Evolutionary conservation across 2,797 vertebrate genomes (phyloP).

Genomic region (Agapornis canus): DNA sequence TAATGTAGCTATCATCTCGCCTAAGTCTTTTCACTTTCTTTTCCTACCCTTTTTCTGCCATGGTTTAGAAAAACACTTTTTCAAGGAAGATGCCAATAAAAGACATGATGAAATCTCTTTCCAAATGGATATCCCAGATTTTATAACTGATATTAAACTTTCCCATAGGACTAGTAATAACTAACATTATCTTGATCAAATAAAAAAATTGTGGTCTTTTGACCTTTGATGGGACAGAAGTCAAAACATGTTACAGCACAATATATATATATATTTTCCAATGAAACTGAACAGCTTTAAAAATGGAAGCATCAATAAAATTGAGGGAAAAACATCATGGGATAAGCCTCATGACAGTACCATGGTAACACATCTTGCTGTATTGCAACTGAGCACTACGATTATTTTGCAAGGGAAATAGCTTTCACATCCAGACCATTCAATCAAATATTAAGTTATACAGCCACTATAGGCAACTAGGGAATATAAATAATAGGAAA

Average conservation of each 20-base stretch:
- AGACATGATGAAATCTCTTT: background rate
- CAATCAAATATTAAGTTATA: slow-evolving; percentile 23
- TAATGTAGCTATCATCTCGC: background rate
- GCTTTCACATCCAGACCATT: background rate
- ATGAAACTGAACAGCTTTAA: background rate
- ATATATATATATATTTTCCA: background rate
- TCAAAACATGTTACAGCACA: background rate
- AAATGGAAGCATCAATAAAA: background rate
- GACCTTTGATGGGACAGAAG: background rate
- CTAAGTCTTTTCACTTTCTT: background rate
- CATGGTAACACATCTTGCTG: slow-evolving; percentile 7
- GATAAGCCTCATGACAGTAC: background rate
- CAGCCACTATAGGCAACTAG: background rate
- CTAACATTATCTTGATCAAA: background rate
- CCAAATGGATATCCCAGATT: background rate
- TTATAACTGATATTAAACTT: background rate
- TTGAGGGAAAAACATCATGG: background rate
- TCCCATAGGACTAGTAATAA: background rate
- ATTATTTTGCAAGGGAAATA: slow-evolving; percentile 27
- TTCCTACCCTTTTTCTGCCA: background rate
- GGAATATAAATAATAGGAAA: slow-evolving; percentile 22
- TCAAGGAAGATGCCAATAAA: background rate
- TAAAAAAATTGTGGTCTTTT: background rate
- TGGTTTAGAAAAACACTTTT: background rate
- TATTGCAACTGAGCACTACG: background rate